Evolutionary conservation across 2,113 vertebrate genomes (phyloP), one percentile per base, ranked within the genome.

Genomic region (Corynorhinus townsendii): DNA sequence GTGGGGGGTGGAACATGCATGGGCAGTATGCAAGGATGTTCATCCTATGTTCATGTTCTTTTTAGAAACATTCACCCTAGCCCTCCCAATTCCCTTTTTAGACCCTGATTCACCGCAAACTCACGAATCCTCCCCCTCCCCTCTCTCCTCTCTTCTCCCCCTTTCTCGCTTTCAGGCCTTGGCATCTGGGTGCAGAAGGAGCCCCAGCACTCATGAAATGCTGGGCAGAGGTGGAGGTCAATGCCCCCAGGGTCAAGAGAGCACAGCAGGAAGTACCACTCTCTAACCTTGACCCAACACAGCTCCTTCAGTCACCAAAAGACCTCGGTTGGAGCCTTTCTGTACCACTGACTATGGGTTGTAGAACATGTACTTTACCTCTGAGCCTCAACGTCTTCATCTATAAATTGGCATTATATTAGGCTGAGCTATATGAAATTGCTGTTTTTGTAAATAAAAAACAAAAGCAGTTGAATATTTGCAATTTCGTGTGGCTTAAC

Each of bases 71-170:
- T 97, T 96, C 96, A 96, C 95, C 94, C 93, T 95, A 92, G 95
- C 96, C 97, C 96, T 97, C 96, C 97, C 95, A 54, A 94, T 92
- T 97, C 97, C 85, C 96, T 96, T 97, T 97, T 97, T 97, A 97
- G 97, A 96, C 97, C 96, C 95, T 97, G 96, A 97, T 96, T 97
- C 96, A 97, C 97, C 95, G 97, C 96, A 96, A 97, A 91, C 94
- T 97, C 97, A 97, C 95, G 95, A 97, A 97, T 95, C 96, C 76
- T 97, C 95, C 93, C 90, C 73, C 90, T 90, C 86, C 90, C 92
- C 73, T 85, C 90, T 59, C 75, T 95, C 71, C 59, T 90, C 80
- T 87, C 75, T 20, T 83, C 82, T 52, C 96, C 66, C 79, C 73
- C 76, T 79, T 88, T 79, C 95, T 90, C 96, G n/a, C 83, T 88